Base-by-base conservation (phyloP, 2,888 invertebrate species). In the Meiosimyza decipiens region DNA sequence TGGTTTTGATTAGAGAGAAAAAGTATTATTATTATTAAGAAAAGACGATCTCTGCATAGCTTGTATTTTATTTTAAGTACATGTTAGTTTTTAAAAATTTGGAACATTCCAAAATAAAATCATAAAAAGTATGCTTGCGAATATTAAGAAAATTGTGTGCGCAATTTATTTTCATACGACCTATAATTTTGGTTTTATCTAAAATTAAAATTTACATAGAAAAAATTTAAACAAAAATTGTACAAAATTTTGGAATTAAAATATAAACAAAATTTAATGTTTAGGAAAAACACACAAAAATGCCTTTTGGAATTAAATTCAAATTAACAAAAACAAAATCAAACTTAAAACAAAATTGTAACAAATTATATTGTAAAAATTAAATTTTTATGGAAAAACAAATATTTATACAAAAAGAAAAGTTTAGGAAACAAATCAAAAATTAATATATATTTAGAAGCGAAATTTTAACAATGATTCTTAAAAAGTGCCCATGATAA, bases 261-360 rank as follows among this genome's bases (percentile, higher is more conserved):
- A 72, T 47, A 64, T 73, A 73, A 76, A 73, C 74, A 82, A 78
- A 83, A 80, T 82, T 80, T 81, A 82, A 83, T 76, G 77, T 84
- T 84, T 84, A 84, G 84, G 79, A 77, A 76, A 70, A 74, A 73
- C 64, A 74, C 80, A 82, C 82, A 80, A 82, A 84, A 84, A 80
- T 84, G 84, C 84, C 84, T 84, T 84, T 84, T 82, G 84, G 84
- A 84, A 84, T 84, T 79, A 82, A 84, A 84, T 84, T 84, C 83
- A 84, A 83, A 69, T 59, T 60, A 54, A 52, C 18, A n/a, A 63
- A 82, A 80, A 80, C 74, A 73, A 75, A 79, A 78, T 57, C 55
- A 71, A 67, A 28, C n/a, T n/a, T n/a, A 15, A 33, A 64, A 13
- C 57, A 59, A 59, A 51, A 63, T 63, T 70, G 47, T 52, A 70